Evolutionary conservation across 2,797 vertebrate genomes (phyloP).

Genomic region (Rachycentron canadum): DNA sequence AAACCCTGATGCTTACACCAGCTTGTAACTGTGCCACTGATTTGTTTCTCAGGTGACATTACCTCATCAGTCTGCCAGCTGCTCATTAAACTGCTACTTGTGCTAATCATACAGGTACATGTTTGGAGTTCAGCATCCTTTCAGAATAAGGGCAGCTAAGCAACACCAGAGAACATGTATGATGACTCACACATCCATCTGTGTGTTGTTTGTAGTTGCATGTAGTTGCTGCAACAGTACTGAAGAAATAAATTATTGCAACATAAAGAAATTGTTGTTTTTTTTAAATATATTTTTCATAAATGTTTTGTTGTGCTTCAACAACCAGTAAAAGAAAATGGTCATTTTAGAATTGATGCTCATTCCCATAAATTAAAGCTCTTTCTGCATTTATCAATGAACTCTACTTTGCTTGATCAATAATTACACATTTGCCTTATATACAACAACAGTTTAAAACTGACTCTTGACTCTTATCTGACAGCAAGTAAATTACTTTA

Average conservation of each 20-base stretch:
- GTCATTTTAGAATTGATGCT: neutral
- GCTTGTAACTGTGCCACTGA: neutral
- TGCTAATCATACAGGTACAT: neutral
- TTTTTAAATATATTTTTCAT: neutral
- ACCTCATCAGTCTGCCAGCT: neutral
- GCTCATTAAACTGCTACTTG: neutral
- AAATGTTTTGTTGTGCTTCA: neutral
- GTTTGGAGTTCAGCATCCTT: neutral
- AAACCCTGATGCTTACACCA: neutral
- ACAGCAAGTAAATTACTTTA: neutral
- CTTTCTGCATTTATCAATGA: neutral
- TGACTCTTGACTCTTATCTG: neutral
- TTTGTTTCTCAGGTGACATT: neutral
- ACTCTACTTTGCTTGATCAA: neutral
- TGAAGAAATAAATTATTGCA: neutral
- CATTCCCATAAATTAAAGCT: neutral
- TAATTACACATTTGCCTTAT: neutral
- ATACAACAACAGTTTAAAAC: neutral
- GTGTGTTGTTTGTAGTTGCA: neutral
- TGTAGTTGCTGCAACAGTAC: neutral
- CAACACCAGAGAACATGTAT: neutral
- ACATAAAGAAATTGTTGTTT: neutral
- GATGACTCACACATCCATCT: neutral
- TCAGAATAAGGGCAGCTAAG: constrained; percentile 7
- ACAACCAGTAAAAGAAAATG: constrained; percentile 6